Conservation (phyloP, 2,888 invertebrate genomes). For the Acronicta leporina region DNA sequence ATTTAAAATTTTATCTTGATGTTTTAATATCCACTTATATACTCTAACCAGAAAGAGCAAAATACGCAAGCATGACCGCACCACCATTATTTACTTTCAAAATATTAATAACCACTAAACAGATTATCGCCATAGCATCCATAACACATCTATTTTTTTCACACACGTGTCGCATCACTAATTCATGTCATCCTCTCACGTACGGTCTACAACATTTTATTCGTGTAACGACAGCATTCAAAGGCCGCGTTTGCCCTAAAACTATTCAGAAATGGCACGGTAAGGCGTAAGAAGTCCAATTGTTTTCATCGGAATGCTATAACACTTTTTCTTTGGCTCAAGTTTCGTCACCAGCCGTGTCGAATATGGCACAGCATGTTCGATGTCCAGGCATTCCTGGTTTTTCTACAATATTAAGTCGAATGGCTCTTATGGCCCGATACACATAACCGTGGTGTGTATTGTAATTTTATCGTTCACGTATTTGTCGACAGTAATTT, state of each 20-base stretch:
- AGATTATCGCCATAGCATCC: slow-evolving; percentile 39
- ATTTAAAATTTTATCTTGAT: background rate
- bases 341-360: slow-evolving; percentile 72
- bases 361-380: slow-evolving; percentile 63
- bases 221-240: slow-evolving; percentile 48
- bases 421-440: slow-evolving; percentile 32
- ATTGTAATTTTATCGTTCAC: slow-evolving; percentile 55
- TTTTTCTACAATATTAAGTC: slow-evolving; percentile 54
- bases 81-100: slow-evolving; percentile 19
- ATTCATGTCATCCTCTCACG: slow-evolving; percentile 49
- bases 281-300: slow-evolving; percentile 59
- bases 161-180: slow-evolving; percentile 30
- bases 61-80: slow-evolving; percentile 3
- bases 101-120: slow-evolving; percentile 48
- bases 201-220: slow-evolving; percentile 49
- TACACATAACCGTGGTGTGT: slow-evolving; percentile 49
- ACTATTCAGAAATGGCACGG: slow-evolving; percentile 48
- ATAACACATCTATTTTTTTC: slow-evolving; percentile 37
- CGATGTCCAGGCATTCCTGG: slow-evolving; percentile 54
- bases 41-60: slow-evolving; percentile 15
- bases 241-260: slow-evolving; percentile 36
- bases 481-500: slow-evolving; percentile 51
- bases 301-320: slow-evolving; percentile 71
- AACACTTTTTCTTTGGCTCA: slow-evolving; percentile 45
- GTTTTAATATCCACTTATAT: slow-evolving; percentile 1